Base-by-base conservation (phyloP, 2,888 invertebrate genomes). In the Euzophera pinguis region DNA sequence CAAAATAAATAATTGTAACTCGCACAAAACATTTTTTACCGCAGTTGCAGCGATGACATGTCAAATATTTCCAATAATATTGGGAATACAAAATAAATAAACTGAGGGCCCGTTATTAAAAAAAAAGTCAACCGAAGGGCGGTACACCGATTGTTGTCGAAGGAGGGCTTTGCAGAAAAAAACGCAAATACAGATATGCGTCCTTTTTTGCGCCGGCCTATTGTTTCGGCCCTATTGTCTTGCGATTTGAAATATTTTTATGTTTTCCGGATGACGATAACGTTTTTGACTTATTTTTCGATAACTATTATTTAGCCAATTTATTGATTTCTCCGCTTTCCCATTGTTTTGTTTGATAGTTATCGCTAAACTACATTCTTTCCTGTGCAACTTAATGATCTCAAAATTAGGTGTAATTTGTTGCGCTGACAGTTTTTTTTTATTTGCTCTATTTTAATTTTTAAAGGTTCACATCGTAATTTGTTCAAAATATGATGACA, bases 241-340 rank as follows among this genome's bases (percentile, higher is more conserved):
- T 73, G 80, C 79, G 76, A 82, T 86, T 86, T 84, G 76, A 89
- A 86, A 87, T 86, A 85, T 87, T 89, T 86, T 87, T 87, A 88
- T 86, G 87, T 81, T 86, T 83, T 78, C 84, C 86, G 86, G 87
- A 84, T 85, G 83, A 81, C 82, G 73, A 84, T 86, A 86, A 84
- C 80, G 81, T 81, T 84, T 85, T 81, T 78, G 79, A 80, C 78
- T 84, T 86, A 85, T 85, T 84, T 83, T 81, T 83, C 81, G 78
- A 84, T 84, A 82, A 85, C 90, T 88, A 89, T 90, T 86, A 90
- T 87, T 84, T 84, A 81, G 81, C 78, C 78, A 75, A 86, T 89
- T 90, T 90, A 89, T 90, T 77, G 83, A 62, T 64, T 61, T 63
- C 64, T 63, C 64, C 62, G 63, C 59, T 61, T 55, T 53, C 55